A percentile compares a stretch with the other conserved stretches of the same genome.
Conservation (phyloP, 2,113 vertebrate genomes). For the Micronycteris hirsuta region DNA sequence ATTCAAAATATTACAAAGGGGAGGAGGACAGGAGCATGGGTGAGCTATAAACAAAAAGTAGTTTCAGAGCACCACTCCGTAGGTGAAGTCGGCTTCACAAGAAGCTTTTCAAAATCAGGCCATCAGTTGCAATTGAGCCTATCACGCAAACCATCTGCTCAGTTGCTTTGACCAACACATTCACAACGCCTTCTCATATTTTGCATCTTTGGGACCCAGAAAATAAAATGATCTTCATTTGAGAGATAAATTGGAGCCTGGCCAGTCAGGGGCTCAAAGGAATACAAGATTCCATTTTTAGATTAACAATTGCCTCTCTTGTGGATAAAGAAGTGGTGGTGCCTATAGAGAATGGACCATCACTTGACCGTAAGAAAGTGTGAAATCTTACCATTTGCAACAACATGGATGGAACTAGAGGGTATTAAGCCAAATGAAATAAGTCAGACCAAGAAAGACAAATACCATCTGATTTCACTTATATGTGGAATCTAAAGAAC, state of each 20-base stretch:
- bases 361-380: not conserved
- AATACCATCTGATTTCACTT: not conserved
- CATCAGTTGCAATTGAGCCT: not conserved
- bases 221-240: not conserved
- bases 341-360: not conserved
- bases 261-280: not conserved
- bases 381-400: not conserved
- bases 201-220: not conserved
- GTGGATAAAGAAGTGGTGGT: not conserved
- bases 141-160: not conserved
- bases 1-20: not conserved
- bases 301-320: not conserved
- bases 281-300: not conserved
- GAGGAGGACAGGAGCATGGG: not conserved
- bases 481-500: not conserved
- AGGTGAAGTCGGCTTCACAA: not conserved
- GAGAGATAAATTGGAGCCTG: not conserved
- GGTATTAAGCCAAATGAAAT: not conserved
- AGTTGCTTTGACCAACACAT: not conserved
- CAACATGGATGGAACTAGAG: not conserved
- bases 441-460: not conserved
- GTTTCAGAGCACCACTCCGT: not conserved
- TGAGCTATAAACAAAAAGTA: not conserved
- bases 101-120: not conserved
- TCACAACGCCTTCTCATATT: not conserved